These are phyloP conservation scores for Drosophila orena DNA, from an alignment of 1,140 invertebrate genomes.

Conservation along the genomic window DNA sequence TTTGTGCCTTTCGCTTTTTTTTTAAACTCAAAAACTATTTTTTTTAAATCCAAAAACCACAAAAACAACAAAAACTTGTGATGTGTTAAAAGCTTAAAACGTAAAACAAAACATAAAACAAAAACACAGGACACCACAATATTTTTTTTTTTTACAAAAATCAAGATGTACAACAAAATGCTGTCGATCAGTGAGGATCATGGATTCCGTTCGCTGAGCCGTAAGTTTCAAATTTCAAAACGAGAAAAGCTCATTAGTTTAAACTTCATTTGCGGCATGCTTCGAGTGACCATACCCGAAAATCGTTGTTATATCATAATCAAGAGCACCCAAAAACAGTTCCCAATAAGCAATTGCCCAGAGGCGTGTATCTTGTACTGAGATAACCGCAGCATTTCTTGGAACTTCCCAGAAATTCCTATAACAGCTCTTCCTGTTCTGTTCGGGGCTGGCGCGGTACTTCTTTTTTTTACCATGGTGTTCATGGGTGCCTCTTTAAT, in stretches of 20 bases:
- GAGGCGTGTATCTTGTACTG: constrained; percentile 12
- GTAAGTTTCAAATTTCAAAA: constrained; percentile 64
- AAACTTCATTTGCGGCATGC: no score
- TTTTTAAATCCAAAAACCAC: constrained; percentile 44
- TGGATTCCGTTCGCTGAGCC: constrained; percentile 85
- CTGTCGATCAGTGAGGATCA: constrained; percentile 85
- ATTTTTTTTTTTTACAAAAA: constrained; percentile 36
- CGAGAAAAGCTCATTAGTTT: no score
- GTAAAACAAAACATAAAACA: constrained; percentile 7
- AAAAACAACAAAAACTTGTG: constrained; percentile 29
- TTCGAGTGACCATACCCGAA: neutral
- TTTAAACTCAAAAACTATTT: constrained; percentile 38
- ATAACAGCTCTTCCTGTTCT: constrained; percentile 21
- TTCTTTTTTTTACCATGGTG: constrained; percentile 5
- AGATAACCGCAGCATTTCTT: constrained; percentile 62
- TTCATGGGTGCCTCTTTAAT: constrained; percentile 52
- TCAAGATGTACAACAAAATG: constrained; percentile 81
- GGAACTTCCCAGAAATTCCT: constrained; percentile 44
- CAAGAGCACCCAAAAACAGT: neutral
- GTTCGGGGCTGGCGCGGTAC: constrained; percentile 13
- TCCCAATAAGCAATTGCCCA: constrained; percentile 36
- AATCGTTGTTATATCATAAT: neutral
- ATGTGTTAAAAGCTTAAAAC: constrained; percentile 41
- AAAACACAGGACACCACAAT: neutral
- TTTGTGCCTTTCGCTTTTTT: constrained; percentile 54